These are phyloP conservation scores for Leistus spinibarbis DNA, from an alignment of 2,888 invertebrate species.

Conservation along the genomic window DNA sequence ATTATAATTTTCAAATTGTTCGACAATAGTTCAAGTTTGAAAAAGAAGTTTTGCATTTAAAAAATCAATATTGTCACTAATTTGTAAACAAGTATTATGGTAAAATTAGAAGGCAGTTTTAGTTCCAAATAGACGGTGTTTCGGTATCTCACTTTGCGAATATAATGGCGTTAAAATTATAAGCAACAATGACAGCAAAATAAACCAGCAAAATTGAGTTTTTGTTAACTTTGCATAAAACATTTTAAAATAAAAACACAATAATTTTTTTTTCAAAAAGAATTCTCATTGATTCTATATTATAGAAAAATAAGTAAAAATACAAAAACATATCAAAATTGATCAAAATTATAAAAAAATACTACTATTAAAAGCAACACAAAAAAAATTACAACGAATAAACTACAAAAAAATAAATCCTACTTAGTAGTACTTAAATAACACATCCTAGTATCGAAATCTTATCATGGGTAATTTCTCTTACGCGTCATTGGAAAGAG, in stretches of 20 bases:
- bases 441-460: neutral
- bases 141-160: too few species aligned
- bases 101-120: too few species aligned
- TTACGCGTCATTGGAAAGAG: neutral
- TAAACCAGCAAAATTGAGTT: neutral
- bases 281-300: conserved; percentile 1
- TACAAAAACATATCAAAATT: conserved; percentile 9
- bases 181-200: conserved; percentile 1
- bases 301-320: conserved; percentile 6
- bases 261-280: neutral
- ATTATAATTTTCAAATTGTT: too few species aligned
- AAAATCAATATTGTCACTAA: too few species aligned
- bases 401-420: neutral
- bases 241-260: conserved; percentile 24
- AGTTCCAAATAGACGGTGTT: too few species aligned
- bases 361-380: conserved; percentile 8
- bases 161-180: conserved; percentile 5
- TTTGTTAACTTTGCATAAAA: conserved; percentile 16
- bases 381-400: conserved; percentile 9
- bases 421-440: neutral
- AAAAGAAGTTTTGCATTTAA: too few species aligned
- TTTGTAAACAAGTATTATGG: too few species aligned
- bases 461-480: neutral
- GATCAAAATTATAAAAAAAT: conserved; percentile 1
- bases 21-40: too few species aligned